Evolutionary conservation across 2,888 invertebrate genomes (phyloP).

Genomic region (Hetaerina titia): DNA sequence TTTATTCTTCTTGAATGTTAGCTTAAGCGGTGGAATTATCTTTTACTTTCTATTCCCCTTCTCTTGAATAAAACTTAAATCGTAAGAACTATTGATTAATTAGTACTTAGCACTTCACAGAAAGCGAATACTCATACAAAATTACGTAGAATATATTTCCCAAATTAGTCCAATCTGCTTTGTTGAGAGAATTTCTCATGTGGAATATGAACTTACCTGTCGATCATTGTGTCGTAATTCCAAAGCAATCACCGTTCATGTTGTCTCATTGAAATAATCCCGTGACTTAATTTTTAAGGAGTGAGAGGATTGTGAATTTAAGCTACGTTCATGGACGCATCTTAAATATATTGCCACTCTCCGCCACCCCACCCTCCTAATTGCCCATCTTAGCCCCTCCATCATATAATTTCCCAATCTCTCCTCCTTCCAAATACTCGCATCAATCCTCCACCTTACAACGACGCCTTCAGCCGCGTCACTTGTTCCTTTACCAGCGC

Average conservation of each 20-base stretch:
- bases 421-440: not conserved
- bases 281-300: not conserved
- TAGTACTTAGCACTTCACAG: too few relatives aligned
- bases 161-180: too few relatives aligned
- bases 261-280: not conserved
- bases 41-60: too few relatives aligned
- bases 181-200: not conserved
- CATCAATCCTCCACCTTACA: not conserved
- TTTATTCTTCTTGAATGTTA: too few relatives aligned
- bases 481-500: constrained; percentile 5
- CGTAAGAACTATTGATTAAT: too few relatives aligned
- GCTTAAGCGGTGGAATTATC: too few relatives aligned
- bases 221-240: not conserved
- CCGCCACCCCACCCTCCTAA: not conserved
- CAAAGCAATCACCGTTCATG: not conserved
- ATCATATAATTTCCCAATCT: not conserved
- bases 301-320: too few relatives aligned
- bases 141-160: too few relatives aligned
- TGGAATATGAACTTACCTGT: not conserved
- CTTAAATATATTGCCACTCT: not conserved
- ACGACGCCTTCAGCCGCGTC: constrained; percentile 12
- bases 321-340: too few relatives aligned
- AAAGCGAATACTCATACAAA: too few relatives aligned
- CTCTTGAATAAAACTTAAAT: too few relatives aligned
- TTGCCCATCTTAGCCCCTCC: not conserved